A percentile compares a stretch with the other conserved stretches of the same genome.
Evolutionary conservation across 2,113 vertebrate species (phyloP).

Genomic region (Paramisgurnus dabryanus): DNA sequence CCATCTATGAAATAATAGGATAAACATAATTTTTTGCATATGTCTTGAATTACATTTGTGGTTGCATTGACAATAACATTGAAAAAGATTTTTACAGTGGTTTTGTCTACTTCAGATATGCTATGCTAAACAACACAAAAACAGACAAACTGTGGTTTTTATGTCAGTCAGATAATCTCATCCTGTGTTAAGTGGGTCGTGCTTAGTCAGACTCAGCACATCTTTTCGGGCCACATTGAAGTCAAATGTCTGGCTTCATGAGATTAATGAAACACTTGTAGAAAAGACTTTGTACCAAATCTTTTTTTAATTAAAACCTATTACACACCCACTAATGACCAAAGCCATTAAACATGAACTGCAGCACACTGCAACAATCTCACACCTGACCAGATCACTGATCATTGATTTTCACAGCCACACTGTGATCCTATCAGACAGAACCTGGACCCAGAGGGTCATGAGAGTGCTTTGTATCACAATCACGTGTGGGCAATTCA

Average conservation of each 20-base stretch:
- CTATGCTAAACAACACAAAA: not conserved
- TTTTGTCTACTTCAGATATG: not conserved
- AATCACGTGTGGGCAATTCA: conserved; percentile 24
- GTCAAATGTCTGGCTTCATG: not conserved
- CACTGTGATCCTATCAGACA: not conserved
- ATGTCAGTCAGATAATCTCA: not conserved
- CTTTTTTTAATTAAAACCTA: not conserved
- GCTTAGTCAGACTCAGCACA: not conserved
- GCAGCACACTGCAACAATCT: conserved; percentile 1
- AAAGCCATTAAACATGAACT: conserved; percentile 16
- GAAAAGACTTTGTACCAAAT: not conserved
- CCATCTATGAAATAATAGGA: not conserved
- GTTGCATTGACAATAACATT: no score
- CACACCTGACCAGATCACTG: not conserved
- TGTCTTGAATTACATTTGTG: no score
- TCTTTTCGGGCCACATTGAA: not conserved
- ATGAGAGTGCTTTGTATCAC: conserved; percentile 14
- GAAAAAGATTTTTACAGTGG: no score
- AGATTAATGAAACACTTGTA: no score
- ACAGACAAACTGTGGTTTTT: not conserved
- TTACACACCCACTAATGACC: not conserved
- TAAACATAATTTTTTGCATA: no score
- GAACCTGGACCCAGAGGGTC: conserved; percentile 6
- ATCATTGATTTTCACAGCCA: not conserved
- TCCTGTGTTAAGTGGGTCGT: no score